Evolutionary conservation across 2,113 vertebrate species (phyloP), one percentile per base, ranked within the genome.

Genomic region (Acrocephalus arundinaceus): DNA sequence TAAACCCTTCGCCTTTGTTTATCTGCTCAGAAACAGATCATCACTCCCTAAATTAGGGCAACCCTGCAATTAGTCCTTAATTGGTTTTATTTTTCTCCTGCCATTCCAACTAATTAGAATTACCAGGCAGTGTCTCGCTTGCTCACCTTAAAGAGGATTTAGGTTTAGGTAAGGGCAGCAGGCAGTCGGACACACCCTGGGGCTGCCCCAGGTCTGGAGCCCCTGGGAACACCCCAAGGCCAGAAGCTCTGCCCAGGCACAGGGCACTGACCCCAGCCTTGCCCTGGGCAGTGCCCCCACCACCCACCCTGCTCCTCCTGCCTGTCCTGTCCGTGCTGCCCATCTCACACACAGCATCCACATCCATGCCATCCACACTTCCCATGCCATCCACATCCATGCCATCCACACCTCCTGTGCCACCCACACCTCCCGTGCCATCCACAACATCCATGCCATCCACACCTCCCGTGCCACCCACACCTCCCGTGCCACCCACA

Each of bases 131-230:
- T 48, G 52, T 31, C 80, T 66, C 5, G 0, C 63, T 48, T 9
- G 39, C 46, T 49, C 0, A 0, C 27, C 65, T 57, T 66, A 70
- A 41, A 37, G 73, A 91, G 76, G 70, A 28, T 62, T 84, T 89
- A 77, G 73, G 23, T 78, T 31, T 31, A 35, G 57, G 55, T 37
- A 9, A 62, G 23, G 5, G 76, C 58, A 54, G 46, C 0, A 6
- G 46, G n/a, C 10, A 1, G 0, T 5, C n/a, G 70, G 75, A 28
- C 0, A 1, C 37, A 24, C 9, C 9, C 37, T 0, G 1, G n/a
- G 54, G 58, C 21, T 72, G 16, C 37, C 46, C 35, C 1, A 0
- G 57, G 7, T 7, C 68, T 31, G 52, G 39, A 31, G 17, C 13
- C n/a, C 78, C 62, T 7, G 58, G 22, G 23, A 61, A 7, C 31